A percentile compares a stretch with the other conserved stretches of the same genome.
phyloP scores from a whole-genome alignment of 1,140 invertebrate species.

The Luehdorfia chinensis region DNA sequence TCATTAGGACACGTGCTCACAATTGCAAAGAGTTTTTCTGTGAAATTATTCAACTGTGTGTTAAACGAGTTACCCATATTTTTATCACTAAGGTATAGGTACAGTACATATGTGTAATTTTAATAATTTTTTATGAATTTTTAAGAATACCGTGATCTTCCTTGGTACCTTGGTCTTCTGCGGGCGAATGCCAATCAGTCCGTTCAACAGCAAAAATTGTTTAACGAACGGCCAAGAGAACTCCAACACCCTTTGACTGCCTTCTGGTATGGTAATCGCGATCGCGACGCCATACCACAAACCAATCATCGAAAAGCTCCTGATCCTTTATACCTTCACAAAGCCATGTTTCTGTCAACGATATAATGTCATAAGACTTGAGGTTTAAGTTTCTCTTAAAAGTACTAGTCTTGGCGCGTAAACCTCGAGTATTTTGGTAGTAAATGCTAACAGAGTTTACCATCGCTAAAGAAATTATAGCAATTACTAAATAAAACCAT shows the following conservation, averaged over 20 bases:
- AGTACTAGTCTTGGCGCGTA: constrained; percentile 19
- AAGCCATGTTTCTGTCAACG: constrained; percentile 23
- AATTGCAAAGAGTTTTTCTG: background rate
- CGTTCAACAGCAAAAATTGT: background rate
- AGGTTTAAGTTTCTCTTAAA: constrained; percentile 20
- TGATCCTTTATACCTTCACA: constrained; percentile 7
- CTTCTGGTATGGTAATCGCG: constrained; percentile 13
- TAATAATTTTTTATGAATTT: too few relatives aligned
- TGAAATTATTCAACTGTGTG: too few relatives aligned
- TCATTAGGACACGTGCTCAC: background rate
- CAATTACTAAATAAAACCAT: too few relatives aligned
- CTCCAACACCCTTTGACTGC: constrained; percentile 13
- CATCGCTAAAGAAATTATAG: too few relatives aligned
- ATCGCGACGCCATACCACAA: constrained; percentile 17
- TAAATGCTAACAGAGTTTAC: too few relatives aligned
- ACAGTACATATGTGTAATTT: too few relatives aligned
- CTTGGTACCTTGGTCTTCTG: constrained; percentile 6
- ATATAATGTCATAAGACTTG: constrained; percentile 18
- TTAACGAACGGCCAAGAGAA: constrained; percentile 13
- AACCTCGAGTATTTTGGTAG: constrained; percentile 22
- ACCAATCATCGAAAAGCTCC: constrained; percentile 21
- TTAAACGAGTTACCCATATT: constrained; percentile 6
- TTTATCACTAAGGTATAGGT: too few relatives aligned
- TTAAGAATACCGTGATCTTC: too few relatives aligned
- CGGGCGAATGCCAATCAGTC: constrained; percentile 14